Evolutionary conservation across 1,140 invertebrate genomes (phyloP), one percentile per base, ranked within the genome.

Genomic region (Chrysopa pallens): DNA sequence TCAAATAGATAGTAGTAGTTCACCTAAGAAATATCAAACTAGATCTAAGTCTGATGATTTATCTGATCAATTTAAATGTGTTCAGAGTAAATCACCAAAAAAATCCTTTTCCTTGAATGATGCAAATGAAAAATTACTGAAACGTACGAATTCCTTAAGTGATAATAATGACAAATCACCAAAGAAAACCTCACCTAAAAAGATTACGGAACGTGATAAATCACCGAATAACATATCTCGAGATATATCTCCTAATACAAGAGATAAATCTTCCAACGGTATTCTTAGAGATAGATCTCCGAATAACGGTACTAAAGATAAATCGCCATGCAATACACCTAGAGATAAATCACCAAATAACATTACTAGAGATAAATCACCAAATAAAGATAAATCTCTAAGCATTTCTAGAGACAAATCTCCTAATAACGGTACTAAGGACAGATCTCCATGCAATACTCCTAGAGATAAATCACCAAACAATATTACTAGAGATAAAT

Each of bases 371-470:
- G 48, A 48, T 29, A 43, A 55, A 48, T 64, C 62, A 11, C 60
- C 63, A 0, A 52, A 58, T 12, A 59, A 54, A n/a, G n/a, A n/a
- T n/a, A n/a, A n/a, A n/a, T n/a, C n/a, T n/a, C n/a, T n/a, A n/a
- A n/a, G n/a, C 17, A 64, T 62, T 27, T 58, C 65, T 8, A 63
- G 66, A 33, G 53, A 55, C 2, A 64, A 62, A 1, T 61, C 62
- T n/a, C 63, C 64, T 37, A 61, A 61, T 40, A 66, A 62, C 39
- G 62, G 64, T 42, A 62, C 64, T 41, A 58, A 62, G 11, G 58
- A 57, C 31, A 56, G 58, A 43, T 64, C 63, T 27, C 63, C 63
- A 1, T 56, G 62, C 8, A 57, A 55, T 15, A 62, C 57, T 42
- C 61, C 17, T 23, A 23, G 17, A 23, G 17, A 23, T 23, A 23